A percentile compares a stretch with the other conserved stretches of the same genome.
Conservation (phyloP, 2,113 vertebrate species). For the Petrocephalus microphthalmus region DNA sequence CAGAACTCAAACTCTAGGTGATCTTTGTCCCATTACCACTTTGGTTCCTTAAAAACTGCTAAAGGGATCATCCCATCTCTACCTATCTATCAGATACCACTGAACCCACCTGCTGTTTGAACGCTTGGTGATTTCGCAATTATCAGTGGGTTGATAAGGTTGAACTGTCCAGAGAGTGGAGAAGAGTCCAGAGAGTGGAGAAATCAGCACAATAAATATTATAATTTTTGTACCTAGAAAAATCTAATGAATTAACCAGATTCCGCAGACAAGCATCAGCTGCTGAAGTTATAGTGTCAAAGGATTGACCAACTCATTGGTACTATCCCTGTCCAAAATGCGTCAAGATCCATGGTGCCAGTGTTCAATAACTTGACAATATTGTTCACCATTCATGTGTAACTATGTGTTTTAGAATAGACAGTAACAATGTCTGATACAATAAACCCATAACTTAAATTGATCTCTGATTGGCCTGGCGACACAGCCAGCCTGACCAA, state of each 20-base stretch:
- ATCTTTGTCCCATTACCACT: neutral
- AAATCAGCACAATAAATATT: neutral
- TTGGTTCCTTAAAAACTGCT: neutral
- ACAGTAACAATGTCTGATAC: neutral
- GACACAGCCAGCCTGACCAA: neutral
- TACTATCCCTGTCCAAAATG: neutral
- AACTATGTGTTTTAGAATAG: neutral
- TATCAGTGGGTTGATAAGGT: neutral
- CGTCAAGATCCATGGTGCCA: neutral
- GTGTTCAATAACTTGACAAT: neutral
- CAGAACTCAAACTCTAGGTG: neutral
- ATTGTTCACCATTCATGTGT: neutral
- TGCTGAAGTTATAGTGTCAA: neutral
- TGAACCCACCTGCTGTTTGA: neutral
- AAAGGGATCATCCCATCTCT: neutral
- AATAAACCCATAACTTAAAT: neutral
- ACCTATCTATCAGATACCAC: neutral
- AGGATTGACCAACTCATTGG: neutral
- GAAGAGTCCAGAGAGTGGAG: neutral
- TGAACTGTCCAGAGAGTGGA: neutral
- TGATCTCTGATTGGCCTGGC: neutral
- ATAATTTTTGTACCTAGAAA: neutral
- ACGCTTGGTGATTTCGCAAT: too few species aligned
- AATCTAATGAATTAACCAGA: neutral
- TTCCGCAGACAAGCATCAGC: neutral